phyloP scores from a whole-genome alignment of 2,113 vertebrate species.

The Condylura cristata region DNA sequence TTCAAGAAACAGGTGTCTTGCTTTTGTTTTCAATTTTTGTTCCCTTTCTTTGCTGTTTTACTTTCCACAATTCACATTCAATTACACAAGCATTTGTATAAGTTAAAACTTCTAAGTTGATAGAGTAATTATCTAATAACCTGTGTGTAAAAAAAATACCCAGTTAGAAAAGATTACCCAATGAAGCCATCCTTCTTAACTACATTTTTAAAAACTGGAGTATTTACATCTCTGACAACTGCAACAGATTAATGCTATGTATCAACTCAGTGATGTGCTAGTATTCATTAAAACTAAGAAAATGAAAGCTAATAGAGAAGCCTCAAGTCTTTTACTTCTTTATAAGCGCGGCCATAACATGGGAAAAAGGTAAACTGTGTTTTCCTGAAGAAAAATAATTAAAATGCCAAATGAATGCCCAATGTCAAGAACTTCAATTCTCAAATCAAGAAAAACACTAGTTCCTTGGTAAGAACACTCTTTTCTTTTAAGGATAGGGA shows the following conservation, averaged over 20 bases:
- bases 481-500: not conserved
- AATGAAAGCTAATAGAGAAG: not conserved
- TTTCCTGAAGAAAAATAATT: not conserved
- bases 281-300: not conserved
- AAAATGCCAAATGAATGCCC: not conserved
- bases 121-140: not conserved
- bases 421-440: not conserved
- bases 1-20: not conserved
- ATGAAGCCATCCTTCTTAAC: not conserved
- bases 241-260: not conserved
- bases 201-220: not conserved
- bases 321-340: not conserved
- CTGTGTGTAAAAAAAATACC: not conserved
- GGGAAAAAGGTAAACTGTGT: not conserved
- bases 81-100: not conserved
- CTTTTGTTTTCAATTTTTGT: not conserved
- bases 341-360: not conserved
- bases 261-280: not conserved
- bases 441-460: constrained; percentile 15
- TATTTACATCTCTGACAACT: constrained; percentile 11
- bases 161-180: not conserved
- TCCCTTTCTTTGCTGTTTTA: constrained; percentile 9
- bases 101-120: not conserved
- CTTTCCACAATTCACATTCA: not conserved
- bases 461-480: not conserved